A percentile compares a stretch with the other conserved stretches of the same genome.
phyloP scores from a whole-genome alignment of 2,113 vertebrate species.

The Hemichromis elongatus region DNA sequence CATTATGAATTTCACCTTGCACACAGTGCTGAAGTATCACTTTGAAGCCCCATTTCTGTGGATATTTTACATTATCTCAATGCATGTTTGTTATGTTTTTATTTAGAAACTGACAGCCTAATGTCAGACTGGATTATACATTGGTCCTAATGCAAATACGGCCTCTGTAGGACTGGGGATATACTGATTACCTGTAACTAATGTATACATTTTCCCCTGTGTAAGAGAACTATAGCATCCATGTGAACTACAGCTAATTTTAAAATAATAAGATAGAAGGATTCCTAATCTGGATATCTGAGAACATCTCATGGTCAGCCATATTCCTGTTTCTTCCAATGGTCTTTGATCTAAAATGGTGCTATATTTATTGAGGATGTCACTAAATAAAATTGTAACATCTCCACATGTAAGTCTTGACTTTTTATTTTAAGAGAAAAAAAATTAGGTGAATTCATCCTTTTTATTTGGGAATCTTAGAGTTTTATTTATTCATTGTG shows the following conservation, averaged over 20 bases:
- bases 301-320: not conserved
- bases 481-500: not conserved
- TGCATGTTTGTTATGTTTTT: conserved; percentile 32
- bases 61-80: conserved; percentile 19
- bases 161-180: conserved; percentile 16
- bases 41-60: not conserved
- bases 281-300: not conserved
- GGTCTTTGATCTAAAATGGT: conserved; percentile 34
- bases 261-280: not conserved
- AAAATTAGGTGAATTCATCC: not conserved
- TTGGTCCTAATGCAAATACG: not conserved
- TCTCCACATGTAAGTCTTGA: not conserved
- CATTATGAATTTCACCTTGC: not conserved
- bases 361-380: conserved; percentile 67
- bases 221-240: not conserved
- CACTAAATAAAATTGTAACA: conserved; percentile 50
- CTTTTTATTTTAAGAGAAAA: not conserved
- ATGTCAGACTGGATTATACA: not conserved
- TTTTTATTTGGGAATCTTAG: not conserved
- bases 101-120: not conserved
- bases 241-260: not conserved
- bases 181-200: not conserved
- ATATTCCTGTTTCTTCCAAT: not conserved
- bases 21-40: not conserved
- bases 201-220: not conserved